Evolutionary conservation across 2,113 vertebrate genomes (phyloP), one percentile per base, ranked within the genome.

Genomic region (Alligator sinensis): DNA sequence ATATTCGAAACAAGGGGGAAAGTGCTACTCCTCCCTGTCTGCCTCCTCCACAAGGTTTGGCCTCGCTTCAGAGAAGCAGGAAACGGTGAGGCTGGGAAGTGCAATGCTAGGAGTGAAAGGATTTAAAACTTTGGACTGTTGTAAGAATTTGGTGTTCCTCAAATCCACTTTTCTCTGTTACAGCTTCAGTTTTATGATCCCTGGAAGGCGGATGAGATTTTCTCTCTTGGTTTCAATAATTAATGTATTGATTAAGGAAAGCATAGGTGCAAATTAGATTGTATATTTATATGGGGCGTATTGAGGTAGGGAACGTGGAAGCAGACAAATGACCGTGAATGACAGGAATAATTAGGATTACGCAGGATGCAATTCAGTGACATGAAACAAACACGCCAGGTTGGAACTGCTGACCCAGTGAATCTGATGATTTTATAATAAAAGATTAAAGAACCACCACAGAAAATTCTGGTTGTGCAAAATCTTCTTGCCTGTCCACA

Each of bases 201-300:
- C 58, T 72, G 75, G 95, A 82, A 81, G 81, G 81, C 47, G 80
- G 86, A 63, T 88, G 58, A n/a, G 58, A 30, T 2, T 24, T 90
- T 25, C 79, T 83, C 58, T 30, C 77, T 89, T 1, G 0, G 72
- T 90, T 97, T 96, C 63, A 57, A 91, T 63, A 88, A 92, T 87
- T 47, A 82, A 88, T 96, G 61, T 95, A 75, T 95, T 94, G 92
- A 95, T 84, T 97, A 94, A 79, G 68, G 77, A 93, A 91, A 79
- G 68, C 62, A 54, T 24, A 94, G 95, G 86, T 64, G 63, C 94
- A 94, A 88, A 90, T 96, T 94, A 92, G 88, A 89, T 78, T 89
- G 77, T 90, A 76, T 84, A 87, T 75, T 95, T 95, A 66, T 28
- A 59, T 94, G 90, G 95, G 28, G 61, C 25, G 64, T 5, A 14